Evolutionary conservation across 2,113 vertebrate genomes (phyloP).

Genomic region (Laticauda colubrina): DNA sequence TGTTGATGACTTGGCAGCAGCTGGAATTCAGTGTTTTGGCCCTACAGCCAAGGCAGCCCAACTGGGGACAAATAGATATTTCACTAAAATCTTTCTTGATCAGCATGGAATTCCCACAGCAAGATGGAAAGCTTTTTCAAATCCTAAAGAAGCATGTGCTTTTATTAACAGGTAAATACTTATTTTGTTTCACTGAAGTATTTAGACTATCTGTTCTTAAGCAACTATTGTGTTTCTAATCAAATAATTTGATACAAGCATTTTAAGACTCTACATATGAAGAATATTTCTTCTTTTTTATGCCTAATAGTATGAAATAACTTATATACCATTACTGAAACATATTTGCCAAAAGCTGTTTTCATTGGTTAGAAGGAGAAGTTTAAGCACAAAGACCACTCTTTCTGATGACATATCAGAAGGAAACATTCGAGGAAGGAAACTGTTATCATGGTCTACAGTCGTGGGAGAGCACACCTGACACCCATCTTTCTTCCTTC

Average conservation of each 20-base stretch:
- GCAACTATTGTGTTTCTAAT: background rate
- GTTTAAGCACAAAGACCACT: background rate
- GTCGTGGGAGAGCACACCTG: background rate
- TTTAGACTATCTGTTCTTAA: background rate
- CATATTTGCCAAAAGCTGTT: background rate
- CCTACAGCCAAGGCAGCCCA: constrained; percentile 80
- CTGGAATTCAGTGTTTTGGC: constrained; percentile 81
- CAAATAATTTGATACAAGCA: background rate
- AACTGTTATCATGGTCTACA: background rate
- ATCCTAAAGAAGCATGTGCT: constrained; percentile 74
- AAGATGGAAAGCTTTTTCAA: constrained; percentile 79
- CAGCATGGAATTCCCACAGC: constrained; percentile 81
- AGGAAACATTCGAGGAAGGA: background rate
- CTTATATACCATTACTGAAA: background rate
- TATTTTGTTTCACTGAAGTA: background rate
- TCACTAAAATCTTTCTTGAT: constrained; percentile 84
- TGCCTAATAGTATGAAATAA: background rate
- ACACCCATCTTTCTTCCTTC: background rate
- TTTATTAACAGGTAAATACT: constrained; percentile 78
- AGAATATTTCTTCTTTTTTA: background rate
- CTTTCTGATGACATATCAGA: background rate
- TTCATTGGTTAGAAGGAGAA: background rate
- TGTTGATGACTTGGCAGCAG: constrained; percentile 77
- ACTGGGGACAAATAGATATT: constrained; percentile 79
- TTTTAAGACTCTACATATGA: background rate